These are phyloP conservation scores for Acanthosepion pharaonis DNA, from an alignment of 2,888 invertebrate species.

Conservation along the genomic window DNA sequence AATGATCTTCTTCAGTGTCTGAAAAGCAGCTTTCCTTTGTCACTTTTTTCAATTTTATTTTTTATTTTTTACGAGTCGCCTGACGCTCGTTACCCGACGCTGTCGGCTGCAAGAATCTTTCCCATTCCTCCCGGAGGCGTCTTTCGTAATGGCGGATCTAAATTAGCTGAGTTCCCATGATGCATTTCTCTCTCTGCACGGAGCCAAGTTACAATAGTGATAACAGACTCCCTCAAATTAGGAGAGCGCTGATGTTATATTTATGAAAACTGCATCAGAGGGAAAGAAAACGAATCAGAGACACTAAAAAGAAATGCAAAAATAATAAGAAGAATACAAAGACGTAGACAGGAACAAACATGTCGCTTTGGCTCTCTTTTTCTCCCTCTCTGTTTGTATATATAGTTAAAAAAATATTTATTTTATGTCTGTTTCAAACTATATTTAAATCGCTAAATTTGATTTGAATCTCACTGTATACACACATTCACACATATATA, in stretches of 20 bases:
- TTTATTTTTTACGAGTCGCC: not conserved
- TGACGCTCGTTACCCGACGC: not conserved
- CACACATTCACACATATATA: no score
- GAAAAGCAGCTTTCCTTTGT: not conserved
- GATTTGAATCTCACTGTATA: no score
- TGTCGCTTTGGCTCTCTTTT: not conserved
- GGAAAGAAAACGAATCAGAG: not conserved
- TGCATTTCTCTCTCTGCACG: not conserved
- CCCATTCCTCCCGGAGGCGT: not conserved
- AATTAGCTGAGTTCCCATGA: conserved; percentile 12
- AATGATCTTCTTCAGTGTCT: not conserved
- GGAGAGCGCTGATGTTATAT: not conserved
- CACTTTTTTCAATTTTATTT: not conserved
- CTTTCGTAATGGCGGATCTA: not conserved
- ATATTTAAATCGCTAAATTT: no score
- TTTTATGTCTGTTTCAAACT: no score
- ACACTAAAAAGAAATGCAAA: not conserved
- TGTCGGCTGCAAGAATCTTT: conserved; percentile 33
- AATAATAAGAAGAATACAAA: not conserved
- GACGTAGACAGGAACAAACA: not conserved
- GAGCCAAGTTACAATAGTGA: conserved; percentile 1
- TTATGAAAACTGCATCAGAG: not conserved
- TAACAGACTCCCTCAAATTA: not conserved
- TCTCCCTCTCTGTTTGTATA: not conserved
- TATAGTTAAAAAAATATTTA: no score